Evolutionary conservation across 1,140 invertebrate species (phyloP).

Genomic region (honey bee (Apis mellifera)): Amel_HAv3.1 CM009935.2:333001-333500

Average conservation of each 20-base stretch:
- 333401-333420: slow-evolving; percentile 58
- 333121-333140: not conserved
- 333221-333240: slow-evolving; percentile 61
- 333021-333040: not conserved
- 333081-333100: too few relatives aligned
- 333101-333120: too few relatives aligned
- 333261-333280: slow-evolving; percentile 62
- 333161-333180: not conserved
- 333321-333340: slow-evolving; percentile 70
- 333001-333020: not conserved
- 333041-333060: not conserved
- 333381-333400: slow-evolving; percentile 72
- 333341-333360: slow-evolving; percentile 72
- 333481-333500: not conserved
- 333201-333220: slow-evolving; percentile 59
- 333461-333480: not conserved
- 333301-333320: slow-evolving; percentile 34
- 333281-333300: slow-evolving; percentile 34
- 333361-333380: slow-evolving; percentile 73
- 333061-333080: not conserved
- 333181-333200: slow-evolving; percentile 66
- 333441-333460: slow-evolving; percentile 50
- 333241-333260: slow-evolving; percentile 58
- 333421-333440: slow-evolving; percentile 39
- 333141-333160: not conserved